Conservation (phyloP, 2,797 vertebrate species). For the Xerus rutilus region DNA sequence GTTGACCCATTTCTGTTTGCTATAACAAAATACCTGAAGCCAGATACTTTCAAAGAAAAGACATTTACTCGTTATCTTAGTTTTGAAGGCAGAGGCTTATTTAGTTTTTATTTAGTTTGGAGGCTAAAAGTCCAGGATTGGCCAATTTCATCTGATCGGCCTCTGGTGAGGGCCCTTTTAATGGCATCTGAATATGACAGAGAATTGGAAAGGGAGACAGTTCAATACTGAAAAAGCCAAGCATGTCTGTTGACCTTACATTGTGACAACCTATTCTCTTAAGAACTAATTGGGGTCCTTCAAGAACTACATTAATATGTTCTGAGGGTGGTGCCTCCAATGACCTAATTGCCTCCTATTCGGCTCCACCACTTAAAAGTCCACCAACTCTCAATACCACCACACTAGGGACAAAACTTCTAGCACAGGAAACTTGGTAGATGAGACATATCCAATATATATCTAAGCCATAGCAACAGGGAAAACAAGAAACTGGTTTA, state of each 20-base stretch:
- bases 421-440: background rate
- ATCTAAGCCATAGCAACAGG: background rate
- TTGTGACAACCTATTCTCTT: too few species aligned
- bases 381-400: background rate
- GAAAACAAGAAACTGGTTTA: background rate
- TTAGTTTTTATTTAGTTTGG: background rate
- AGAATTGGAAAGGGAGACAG: background rate
- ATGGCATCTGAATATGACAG: background rate
- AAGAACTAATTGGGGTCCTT: background rate
- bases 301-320: background rate
- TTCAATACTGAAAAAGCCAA: background rate
- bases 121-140: background rate
- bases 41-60: background rate
- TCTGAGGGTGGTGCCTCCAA: background rate
- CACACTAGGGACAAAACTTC: background rate
- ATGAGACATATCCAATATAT: background rate
- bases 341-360: background rate
- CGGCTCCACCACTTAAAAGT: background rate
- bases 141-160: background rate
- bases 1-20: background rate
- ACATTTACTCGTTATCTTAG: background rate
- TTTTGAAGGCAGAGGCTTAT: background rate
- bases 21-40: background rate
- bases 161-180: background rate
- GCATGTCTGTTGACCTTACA: background rate